These are phyloP conservation scores for Drosophila ironensis DNA, from an alignment of 1,140 invertebrate species.

Conservation along the genomic window DNA sequence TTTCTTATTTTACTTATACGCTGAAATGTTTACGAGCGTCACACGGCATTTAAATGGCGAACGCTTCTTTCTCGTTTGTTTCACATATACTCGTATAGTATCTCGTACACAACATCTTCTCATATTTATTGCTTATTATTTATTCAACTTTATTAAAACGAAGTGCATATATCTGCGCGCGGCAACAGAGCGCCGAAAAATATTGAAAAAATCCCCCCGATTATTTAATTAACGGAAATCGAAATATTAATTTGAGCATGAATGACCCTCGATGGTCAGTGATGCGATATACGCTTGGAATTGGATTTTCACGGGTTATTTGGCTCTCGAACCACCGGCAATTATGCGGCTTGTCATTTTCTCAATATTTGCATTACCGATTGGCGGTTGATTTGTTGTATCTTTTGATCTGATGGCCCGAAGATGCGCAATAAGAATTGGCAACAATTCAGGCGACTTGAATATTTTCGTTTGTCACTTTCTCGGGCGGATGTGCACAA, in stretches of 20 bases:
- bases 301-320: conserved; percentile 19
- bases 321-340: conserved; percentile 12
- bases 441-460: conserved; percentile 1
- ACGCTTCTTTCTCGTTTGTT: background rate
- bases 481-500: conserved; percentile 18
- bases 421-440: conserved; percentile 28
- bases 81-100: background rate
- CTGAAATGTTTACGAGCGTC: conserved; percentile 17
- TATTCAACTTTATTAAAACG: background rate
- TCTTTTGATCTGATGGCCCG: conserved; percentile 61
- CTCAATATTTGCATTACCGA: conserved; percentile 54
- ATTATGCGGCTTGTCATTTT: conserved; percentile 53
- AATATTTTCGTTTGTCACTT: conserved; percentile 40
- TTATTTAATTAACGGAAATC: conserved; percentile 22
- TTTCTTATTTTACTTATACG: conserved; percentile 6
- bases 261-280: background rate
- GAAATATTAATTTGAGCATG: background rate
- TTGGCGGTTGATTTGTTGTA: conserved; percentile 58
- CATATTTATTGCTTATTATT: background rate
- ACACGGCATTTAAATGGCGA: background rate
- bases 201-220: background rate
- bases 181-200: background rate
- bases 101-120: background rate
- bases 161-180: background rate
- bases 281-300: conserved; percentile 1